Evolutionary conservation across 1,140 invertebrate species (phyloP), one percentile per base, ranked within the genome.

Genomic region (Fopius arisanus): DNA sequence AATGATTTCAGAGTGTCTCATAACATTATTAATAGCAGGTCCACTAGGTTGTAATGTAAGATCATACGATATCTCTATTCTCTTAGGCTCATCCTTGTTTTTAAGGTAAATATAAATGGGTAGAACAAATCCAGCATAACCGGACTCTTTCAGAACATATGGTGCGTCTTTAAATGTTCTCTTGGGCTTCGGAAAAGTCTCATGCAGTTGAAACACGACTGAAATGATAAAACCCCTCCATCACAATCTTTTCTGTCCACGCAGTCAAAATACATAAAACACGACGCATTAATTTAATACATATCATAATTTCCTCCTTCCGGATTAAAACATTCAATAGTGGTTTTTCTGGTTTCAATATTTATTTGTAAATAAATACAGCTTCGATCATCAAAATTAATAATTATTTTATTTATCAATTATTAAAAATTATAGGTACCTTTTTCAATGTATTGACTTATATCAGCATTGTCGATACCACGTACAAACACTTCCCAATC

Each of bases 401-500:
- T n/a, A n/a, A n/a, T n/a, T n/a, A n/a, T n/a, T n/a, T n/a, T n/a
- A n/a, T n/a, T n/a, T n/a, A n/a, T n/a, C n/a, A n/a, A n/a, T n/a
- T n/a, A n/a, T 19, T 33, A 67, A 40, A 29, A 2, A 67, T 43
- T 16, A 43, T 41, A 16, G 2, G 7, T 80, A 87, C 87, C 86
- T 91, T 96, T 98, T 65, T 98, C 97, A 43, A 98, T 92, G 90
- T 96, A 98, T 82, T 95, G 90, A 78, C 96, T 92, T 77, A 98
- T 97, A 80, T 96, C 92, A 74, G 92, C 91, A 76, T 93, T 92
- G 80, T 97, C 95, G 76, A 92, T 91, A 71, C 96, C 96, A 77
- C 94, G 90, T 3, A 99, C 95, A 90, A 95, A 98, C n/a, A 98
- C 93, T 86, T 96, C 95, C 97, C 97, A 99, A 84, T 98, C 97